These are phyloP conservation scores for Ivindomyrus marchei DNA, from an alignment of 2,113 vertebrate genomes.

Conservation along the genomic window DNA sequence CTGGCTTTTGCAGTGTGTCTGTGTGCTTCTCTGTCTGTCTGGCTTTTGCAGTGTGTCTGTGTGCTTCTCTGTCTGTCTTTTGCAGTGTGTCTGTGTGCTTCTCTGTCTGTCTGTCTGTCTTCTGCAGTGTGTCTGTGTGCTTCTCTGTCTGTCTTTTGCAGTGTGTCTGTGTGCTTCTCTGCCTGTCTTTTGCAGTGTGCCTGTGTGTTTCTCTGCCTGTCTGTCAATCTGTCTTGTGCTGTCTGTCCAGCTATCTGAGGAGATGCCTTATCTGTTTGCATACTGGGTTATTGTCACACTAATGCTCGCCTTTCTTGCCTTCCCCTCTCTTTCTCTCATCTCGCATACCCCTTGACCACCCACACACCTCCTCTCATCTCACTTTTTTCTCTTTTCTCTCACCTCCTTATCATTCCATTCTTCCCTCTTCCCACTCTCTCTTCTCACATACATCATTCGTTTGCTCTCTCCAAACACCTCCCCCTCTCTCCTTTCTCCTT, in stretches of 20 bases:
- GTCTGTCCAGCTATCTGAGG: neutral
- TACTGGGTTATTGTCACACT: slow-evolving; percentile 25
- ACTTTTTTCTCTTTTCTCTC: slow-evolving; percentile 13
- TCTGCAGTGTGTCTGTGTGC: no score
- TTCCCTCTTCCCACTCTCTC: slow-evolving; percentile 2
- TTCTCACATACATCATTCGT: neutral
- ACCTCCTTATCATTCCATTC: neutral
- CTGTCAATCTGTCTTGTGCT: neutral
- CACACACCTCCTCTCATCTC: neutral
- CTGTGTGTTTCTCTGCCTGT: no score
- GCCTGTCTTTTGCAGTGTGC: no score
- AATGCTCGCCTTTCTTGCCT: slow-evolving; percentile 17
- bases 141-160: no score
- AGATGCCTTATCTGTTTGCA: neutral
- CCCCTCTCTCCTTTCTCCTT: neutral
- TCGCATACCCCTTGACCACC: neutral
- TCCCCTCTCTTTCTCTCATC: neutral
- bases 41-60: no score
- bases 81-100: no score
- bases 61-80: no score
- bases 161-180: no score
- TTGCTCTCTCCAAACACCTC: neutral
- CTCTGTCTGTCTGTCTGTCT: no score
- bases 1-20: no score
- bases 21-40: no score